Conservation (phyloP, 2,113 vertebrate genomes). For the Notothenia rossii region DNA sequence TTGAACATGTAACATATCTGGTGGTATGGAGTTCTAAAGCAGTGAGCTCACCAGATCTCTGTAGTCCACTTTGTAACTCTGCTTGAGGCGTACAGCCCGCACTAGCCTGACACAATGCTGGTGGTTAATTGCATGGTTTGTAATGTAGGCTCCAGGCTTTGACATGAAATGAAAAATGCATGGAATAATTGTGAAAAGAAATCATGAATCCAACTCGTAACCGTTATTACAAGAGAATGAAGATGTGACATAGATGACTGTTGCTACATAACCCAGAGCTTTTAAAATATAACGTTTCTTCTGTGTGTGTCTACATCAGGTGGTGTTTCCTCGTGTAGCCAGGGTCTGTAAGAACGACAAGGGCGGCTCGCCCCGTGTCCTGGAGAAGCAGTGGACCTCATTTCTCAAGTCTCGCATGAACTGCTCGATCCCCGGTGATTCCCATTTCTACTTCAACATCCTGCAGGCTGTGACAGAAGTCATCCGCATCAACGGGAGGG, state of each 20-base stretch:
- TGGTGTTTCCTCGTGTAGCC: conserved; percentile 96
- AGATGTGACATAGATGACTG: not conserved
- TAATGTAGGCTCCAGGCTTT: not conserved
- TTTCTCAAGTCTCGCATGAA: conserved; percentile 97
- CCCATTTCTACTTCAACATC: conserved; percentile 99
- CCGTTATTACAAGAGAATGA: not conserved
- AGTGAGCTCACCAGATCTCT: too few relatives aligned
- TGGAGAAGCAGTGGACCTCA: conserved; percentile 99
- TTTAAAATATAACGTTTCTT: not conserved
- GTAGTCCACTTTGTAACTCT: not conserved
- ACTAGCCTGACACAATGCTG: not conserved
- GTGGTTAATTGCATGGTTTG: not conserved
- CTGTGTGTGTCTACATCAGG: conserved; percentile 78
- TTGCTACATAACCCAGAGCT: not conserved
- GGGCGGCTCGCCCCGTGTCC: conserved; percentile 95
- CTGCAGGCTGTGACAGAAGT: conserved; percentile 96
- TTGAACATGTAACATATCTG: too few relatives aligned
- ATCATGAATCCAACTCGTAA: not conserved
- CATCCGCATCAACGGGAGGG: conserved; percentile 91
- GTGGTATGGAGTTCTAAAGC: too few relatives aligned
- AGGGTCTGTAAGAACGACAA: conserved; percentile 97
- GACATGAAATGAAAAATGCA: not conserved
- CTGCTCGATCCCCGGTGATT: conserved; percentile 98
- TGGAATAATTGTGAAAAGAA: not conserved
- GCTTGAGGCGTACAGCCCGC: not conserved